phyloP scores from a whole-genome alignment of 2,888 invertebrate species.

The Blastobasis adustella region DNA sequence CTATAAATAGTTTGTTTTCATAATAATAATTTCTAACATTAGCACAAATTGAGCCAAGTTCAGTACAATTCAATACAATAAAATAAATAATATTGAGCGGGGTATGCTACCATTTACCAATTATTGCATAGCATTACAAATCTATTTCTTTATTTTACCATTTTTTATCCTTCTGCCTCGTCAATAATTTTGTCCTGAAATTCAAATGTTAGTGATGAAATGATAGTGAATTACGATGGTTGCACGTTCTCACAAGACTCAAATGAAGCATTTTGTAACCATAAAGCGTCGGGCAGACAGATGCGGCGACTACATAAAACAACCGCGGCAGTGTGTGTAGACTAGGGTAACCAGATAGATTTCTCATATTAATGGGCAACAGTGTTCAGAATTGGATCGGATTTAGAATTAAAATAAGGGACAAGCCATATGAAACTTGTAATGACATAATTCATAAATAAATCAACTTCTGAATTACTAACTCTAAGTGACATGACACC shows the following conservation, averaged over 20 bases:
- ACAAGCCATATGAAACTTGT: background rate
- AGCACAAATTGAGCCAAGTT: too few relatives aligned
- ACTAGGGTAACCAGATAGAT: too few relatives aligned
- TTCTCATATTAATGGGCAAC: too few relatives aligned
- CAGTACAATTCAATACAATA: background rate
- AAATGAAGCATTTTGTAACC: too few relatives aligned
- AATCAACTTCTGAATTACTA: background rate
- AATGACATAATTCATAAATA: background rate
- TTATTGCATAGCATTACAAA: conserved; percentile 50
- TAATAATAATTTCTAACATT: too few relatives aligned
- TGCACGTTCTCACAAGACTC: background rate
- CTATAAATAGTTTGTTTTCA: too few relatives aligned
- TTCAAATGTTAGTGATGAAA: conserved; percentile 73
- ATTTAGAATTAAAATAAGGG: background rate
- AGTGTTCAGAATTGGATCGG: background rate
- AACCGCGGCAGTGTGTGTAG: too few relatives aligned
- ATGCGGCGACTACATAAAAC: too few relatives aligned
- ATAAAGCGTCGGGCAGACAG: too few relatives aligned
- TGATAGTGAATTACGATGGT: conserved; percentile 37
- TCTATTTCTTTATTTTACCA: conserved; percentile 77
- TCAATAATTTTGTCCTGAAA: conserved; percentile 92
- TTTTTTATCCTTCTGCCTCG: conserved; percentile 88
- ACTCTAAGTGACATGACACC: too few relatives aligned
- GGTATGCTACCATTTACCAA: conserved; percentile 38
- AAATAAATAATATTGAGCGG: conserved; percentile 15